Percentiles rank a stretch among this genome's conserved stretches.
These are phyloP conservation scores for Hanleya hanleyi DNA, from an alignment of 2,888 invertebrate genomes.

Conservation along the genomic window DNA sequence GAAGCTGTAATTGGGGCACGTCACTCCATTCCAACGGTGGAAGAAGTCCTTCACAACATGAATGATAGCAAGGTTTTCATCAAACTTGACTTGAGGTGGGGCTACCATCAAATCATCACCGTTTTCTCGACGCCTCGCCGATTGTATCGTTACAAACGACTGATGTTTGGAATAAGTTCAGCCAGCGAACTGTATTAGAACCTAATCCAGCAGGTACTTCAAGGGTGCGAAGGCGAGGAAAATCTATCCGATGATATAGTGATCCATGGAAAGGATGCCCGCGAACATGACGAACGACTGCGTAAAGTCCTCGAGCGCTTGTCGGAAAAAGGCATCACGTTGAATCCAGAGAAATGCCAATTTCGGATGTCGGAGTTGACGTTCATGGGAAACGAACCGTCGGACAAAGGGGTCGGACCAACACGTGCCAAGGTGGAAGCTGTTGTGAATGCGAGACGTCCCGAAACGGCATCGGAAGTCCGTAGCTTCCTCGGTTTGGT, in stretches of 20 bases:
- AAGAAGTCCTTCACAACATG: neutral
- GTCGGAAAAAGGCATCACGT: constrained; percentile 31
- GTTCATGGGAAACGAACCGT: constrained; percentile 27
- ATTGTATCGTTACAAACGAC: constrained; percentile 20
- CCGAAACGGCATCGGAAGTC: constrained; percentile 17
- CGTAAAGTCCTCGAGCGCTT: constrained; percentile 29
- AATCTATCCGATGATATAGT: constrained; percentile 37
- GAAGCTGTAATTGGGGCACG: neutral
- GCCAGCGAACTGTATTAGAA: constrained; percentile 18
- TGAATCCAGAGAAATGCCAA: constrained; percentile 41
- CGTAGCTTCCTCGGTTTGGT: constrained; percentile 23
- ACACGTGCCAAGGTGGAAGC: constrained; percentile 20
- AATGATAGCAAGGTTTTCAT: neutral
- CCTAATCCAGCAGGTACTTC: constrained; percentile 5
- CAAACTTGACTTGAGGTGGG: neutral
- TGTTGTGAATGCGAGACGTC: constrained; percentile 19
- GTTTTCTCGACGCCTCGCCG: constrained; percentile 18
- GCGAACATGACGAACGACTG: constrained; percentile 37
- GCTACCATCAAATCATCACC: constrained; percentile 23
- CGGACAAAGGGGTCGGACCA: constrained; percentile 20
- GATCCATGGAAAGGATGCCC: constrained; percentile 32
- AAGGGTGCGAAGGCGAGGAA: constrained; percentile 13
- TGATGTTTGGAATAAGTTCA: constrained; percentile 33
- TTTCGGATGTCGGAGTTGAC: constrained; percentile 30
- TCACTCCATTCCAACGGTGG: neutral